Evolutionary conservation across 1,140 invertebrate genomes (phyloP), one percentile per base, ranked within the genome.

Genomic region (Ceratina calcarata): DNA sequence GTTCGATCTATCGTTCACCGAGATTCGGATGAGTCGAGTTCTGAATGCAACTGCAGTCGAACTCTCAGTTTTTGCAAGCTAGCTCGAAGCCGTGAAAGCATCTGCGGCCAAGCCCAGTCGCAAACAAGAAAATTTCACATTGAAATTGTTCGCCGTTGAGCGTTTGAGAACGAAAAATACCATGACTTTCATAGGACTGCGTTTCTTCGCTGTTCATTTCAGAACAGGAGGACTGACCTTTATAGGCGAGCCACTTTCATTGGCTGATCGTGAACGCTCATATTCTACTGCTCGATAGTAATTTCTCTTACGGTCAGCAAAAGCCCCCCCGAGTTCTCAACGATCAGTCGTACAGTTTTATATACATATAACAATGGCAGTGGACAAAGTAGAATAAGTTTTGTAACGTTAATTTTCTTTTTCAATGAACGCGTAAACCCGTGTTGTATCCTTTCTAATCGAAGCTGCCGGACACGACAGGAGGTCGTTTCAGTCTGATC

Each of bases 91-190:
- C 12, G 15, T 16, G 65, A 49, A 49, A n/a, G n/a, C n/a, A n/a
- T n/a, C n/a, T n/a, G 49, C 37, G 27, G n/a, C 12, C 4, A 13
- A 49, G 65, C 18, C n/a, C 6, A 22, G 20, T 49, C 13, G 49
- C 65, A 67, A 67, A 67, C 65, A 67, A 51, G 65, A 18, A 51
- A 67, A 67, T 67, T 67, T 67, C 65, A 67, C 65, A 22, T 51
- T 67, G 15, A 24, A 24, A 67, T 51, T 51, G 37, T 67, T 16
- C 65, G 8, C 0, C 65, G 51, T 67, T 49, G 65, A 22, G 8
- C 20, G 66, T 53, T 53, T 18, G 22, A 68, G 53, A 24, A 37
- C 16, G 49, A 65, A 49, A 32, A 65, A 20, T 2, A 45, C 16
- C 22, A 4, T 32, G 27, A n/a, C 3, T 18, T 53, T 68, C 20